Evolutionary conservation across 1,140 invertebrate genomes (phyloP), one percentile per base, ranked within the genome.

Genomic region (Pseudomyrmex pallidus): DNA sequence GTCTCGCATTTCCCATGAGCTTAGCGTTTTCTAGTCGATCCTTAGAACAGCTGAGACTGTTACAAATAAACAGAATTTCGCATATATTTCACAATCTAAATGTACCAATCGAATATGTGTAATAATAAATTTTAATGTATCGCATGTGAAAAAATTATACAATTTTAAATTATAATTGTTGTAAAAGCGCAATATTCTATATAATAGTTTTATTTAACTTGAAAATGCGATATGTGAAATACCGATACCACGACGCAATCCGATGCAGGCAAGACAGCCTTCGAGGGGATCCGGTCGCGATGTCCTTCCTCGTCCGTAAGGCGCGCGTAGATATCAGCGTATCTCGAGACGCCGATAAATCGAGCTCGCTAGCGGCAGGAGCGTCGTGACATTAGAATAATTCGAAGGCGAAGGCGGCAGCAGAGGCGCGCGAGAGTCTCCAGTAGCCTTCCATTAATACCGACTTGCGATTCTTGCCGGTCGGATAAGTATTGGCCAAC

Each of bases 381-480:
- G 59, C 61, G 72, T 85, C 74, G 66, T 82, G 83, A 76, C 64
- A 87, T 88, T 88, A 85, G 86, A 88, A 88, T 88, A 87, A 88
- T 87, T 88, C 72, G 83, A 85, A 85, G 54, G 64, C 59, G 25
- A 74, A 66, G 25, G 61, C 50, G 59, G 46, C 20, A 57, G 78
- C 54, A 74, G n/a, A 56, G 35, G 63, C 62, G 15, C 67, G 67
- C 52, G 54, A 85, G 66, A 10, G 20, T 59, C 57, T 64, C 70
- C 70, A 62, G 86, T 88, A 88, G 87, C 77, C 72, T 15, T 85
- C 86, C 72, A 85, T 88, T 85, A 88, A 87, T 88, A 88, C 72
- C 76, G 72, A 85, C 66, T 59, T 59, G 54, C 76, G 46, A 50
- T 48, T 44, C 22, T 25, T 63, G 35, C 35, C n/a, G 25, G 35